Conservation (phyloP, 2,888 invertebrate genomes). For the Hydrotaea cyrtoneurina region DNA sequence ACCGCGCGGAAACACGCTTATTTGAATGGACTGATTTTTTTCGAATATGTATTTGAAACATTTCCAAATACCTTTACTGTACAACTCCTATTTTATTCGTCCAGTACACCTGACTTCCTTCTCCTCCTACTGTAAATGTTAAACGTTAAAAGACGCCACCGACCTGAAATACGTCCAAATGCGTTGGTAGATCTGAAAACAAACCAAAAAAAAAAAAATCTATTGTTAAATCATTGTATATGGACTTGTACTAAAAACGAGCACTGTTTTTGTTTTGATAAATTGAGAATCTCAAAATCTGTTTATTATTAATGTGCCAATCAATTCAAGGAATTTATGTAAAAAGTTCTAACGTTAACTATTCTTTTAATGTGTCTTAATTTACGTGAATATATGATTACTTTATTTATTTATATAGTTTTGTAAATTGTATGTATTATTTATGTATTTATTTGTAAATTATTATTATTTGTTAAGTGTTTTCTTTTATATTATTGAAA, state of each 20-base stretch:
- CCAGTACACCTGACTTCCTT: neutral
- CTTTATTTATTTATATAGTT: no score
- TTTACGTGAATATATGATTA: no score
- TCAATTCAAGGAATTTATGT: slow-evolving; percentile 7
- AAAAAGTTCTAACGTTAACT: neutral
- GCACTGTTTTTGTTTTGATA: neutral
- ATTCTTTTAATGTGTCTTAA: no score
- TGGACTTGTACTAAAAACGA: neutral
- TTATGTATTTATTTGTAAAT: no score
- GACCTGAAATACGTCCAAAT: slow-evolving; percentile 57
- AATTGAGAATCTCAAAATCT: neutral
- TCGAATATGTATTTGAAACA: slow-evolving; percentile 5
- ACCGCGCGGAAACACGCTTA: neutral
- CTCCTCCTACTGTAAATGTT: neutral
- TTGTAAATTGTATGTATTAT: no score
- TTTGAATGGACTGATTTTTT: neutral
- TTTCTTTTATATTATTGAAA: no score
- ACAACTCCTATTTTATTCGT: neutral
- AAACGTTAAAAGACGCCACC: slow-evolving; percentile 6
- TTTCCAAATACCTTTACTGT: slow-evolving; percentile 1
- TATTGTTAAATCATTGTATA: neutral
- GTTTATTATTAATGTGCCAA: neutral
- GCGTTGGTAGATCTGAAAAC: slow-evolving; percentile 50
- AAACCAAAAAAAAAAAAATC: neutral
- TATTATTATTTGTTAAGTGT: no score